A percentile compares a stretch with the other conserved stretches of the same genome.
Conservation (phyloP, 2,888 invertebrate genomes). For the Neoitamus cyanurus region DNA sequence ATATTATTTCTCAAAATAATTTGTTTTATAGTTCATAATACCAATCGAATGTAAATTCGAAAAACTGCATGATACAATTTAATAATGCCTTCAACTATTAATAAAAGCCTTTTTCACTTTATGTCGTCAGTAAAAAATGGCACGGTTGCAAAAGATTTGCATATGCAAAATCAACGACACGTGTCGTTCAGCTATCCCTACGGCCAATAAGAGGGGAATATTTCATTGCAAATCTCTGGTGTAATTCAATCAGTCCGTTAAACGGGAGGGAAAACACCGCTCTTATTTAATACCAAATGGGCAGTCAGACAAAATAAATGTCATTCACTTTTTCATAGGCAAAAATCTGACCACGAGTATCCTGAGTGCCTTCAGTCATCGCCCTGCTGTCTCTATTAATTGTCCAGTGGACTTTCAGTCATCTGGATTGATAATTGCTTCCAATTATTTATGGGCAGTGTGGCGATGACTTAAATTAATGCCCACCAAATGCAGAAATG, state of each 20-base stretch:
- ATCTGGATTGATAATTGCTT: constrained; percentile 2
- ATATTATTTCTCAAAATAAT: not conserved
- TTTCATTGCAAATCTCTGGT: not conserved
- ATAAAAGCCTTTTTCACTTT: not conserved
- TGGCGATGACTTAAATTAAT: constrained; percentile 16
- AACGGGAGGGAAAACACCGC: not conserved
- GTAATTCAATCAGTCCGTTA: not conserved
- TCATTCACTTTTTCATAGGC: not conserved
- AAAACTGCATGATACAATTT: not conserved
- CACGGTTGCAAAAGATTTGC: not conserved
- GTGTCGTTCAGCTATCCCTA: not conserved
- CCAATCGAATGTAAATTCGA: not conserved
- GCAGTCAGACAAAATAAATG: not conserved
- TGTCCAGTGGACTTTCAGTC: not conserved
- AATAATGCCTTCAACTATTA: not conserved
- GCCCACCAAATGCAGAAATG: not conserved
- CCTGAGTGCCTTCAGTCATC: not conserved
- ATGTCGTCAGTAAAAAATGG: not conserved
- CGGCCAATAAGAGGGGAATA: not conserved
- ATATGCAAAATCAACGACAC: not conserved
- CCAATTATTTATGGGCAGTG: not conserved
- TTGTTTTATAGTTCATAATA: not conserved
- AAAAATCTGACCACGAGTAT: not conserved
- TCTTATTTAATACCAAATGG: not conserved
- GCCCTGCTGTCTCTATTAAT: not conserved